phyloP scores from a whole-genome alignment of 2,113 vertebrate species.

The Suricata suricatta region DNA sequence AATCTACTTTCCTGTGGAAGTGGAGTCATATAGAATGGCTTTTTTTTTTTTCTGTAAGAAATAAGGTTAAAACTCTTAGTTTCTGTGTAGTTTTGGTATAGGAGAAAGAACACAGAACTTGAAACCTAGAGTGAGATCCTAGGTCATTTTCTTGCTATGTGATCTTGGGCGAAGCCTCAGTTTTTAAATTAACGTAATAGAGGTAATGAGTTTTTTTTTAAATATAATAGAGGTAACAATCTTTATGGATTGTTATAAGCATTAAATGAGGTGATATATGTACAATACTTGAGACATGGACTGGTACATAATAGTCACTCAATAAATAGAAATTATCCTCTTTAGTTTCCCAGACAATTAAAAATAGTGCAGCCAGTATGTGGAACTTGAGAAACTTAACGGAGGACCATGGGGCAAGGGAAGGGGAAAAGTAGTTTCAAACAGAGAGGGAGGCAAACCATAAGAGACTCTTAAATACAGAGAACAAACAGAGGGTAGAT shows the following conservation, averaged over 20 bases:
- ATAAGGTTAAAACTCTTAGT: neutral
- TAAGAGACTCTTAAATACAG: too few species aligned
- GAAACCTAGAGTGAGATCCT: neutral
- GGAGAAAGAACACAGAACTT: neutral
- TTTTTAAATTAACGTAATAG: neutral
- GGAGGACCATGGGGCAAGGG: too few species aligned
- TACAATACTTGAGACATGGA: neutral
- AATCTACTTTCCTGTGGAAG: constrained; percentile 33
- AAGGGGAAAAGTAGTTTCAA: too few species aligned
- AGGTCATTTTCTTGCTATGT: neutral
- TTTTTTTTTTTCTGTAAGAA: neutral
- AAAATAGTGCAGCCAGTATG: too few species aligned
- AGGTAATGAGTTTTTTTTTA: neutral
- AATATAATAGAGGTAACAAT: neutral
- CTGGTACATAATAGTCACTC: neutral
- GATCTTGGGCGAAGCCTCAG: neutral
- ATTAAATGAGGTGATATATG: neutral
- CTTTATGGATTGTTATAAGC: neutral
- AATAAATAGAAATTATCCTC: neutral
- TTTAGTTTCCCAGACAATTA: neutral
- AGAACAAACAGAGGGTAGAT: too few species aligned
- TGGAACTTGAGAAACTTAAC: too few species aligned
- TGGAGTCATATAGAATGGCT: neutral
- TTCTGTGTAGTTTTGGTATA: neutral
- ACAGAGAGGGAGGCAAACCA: too few species aligned